Base-by-base conservation (phyloP, 2,888 invertebrate species). In the Thymelicus sylvestris region DNA sequence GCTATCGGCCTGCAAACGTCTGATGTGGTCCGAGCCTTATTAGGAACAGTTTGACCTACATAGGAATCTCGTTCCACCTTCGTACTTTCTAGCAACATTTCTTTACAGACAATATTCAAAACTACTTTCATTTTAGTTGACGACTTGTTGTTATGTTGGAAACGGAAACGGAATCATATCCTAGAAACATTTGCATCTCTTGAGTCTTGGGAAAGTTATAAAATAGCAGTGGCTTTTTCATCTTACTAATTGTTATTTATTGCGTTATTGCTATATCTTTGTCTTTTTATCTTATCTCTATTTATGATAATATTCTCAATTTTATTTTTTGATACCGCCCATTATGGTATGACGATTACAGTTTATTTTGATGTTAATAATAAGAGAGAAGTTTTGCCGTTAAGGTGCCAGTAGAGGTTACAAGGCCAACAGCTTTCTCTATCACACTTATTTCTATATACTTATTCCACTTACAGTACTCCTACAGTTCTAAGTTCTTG, bases 391-490 rank as follows among this genome's bases (percentile, higher is more conserved):
- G 75, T 72, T 71, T 74, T 74, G 75, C 72, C 76, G 73, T 74
- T 80, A 44, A 77, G 80, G 76, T 78, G 78, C 77, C 77, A 76
- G 77, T 76, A 74, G 75, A 74, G 81, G 81, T 82, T 81, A 80
- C 86, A 89, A 90, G 89, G 89, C 83, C 86, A 87, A 83, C 86
- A 77, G 83, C 88, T 90, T 90, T 90, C 89, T 81, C 85, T 86
- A 78, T 78, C 79, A 65, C 73, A 74, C 67, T 71, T 50, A 67
- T 66, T 66, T 60, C 44, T 59, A 66, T 66, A 66, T 39, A n/a
- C n/a, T n/a, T 57, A 48, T 70, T 31, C 31, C 13, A 59, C 59
- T 55, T 19, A 52, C 50, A 1, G 50, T 52, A 52, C 50, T 19
- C 19, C 50, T 52, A 15, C 50, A 52, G 7, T 19, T 15, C 7